Conservation (phyloP, 2,113 vertebrate genomes). For the Sorex araneus region DNA sequence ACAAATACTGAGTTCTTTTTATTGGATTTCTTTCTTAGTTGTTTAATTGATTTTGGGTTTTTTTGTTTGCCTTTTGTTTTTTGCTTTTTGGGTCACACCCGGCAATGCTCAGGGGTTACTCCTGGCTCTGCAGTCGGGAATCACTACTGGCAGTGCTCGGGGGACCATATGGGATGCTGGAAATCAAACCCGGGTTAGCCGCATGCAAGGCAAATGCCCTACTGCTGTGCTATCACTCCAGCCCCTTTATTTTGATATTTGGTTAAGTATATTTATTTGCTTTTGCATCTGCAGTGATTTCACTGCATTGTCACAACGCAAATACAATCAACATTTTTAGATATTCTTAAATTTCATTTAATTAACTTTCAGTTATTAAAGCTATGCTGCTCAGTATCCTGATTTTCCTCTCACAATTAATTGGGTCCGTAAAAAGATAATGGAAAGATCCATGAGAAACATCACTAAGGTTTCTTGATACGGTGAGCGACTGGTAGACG, state of each 20-base stretch:
- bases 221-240: no score
- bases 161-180: no score
- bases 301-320: background rate
- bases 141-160: no score
- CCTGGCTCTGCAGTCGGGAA: no score
- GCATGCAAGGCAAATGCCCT: no score
- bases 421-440: background rate
- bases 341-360: constrained; percentile 6
- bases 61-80: no score
- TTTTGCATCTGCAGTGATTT: background rate
- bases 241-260: constrained; percentile 3
- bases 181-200: no score
- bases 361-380: background rate
- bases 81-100: no score
- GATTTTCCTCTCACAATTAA: background rate
- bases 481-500: background rate
- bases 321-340: constrained; percentile 27
- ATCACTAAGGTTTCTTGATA: background rate
- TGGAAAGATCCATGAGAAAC: background rate
- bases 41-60: no score
- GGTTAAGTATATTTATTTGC: background rate
- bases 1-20: background rate
- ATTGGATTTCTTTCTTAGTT: constrained; percentile 1
- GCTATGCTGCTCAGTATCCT: background rate
- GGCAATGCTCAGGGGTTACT: no score